Conservation (phyloP, 1,140 invertebrate genomes). For the Drosophila mauritiana region DNA sequence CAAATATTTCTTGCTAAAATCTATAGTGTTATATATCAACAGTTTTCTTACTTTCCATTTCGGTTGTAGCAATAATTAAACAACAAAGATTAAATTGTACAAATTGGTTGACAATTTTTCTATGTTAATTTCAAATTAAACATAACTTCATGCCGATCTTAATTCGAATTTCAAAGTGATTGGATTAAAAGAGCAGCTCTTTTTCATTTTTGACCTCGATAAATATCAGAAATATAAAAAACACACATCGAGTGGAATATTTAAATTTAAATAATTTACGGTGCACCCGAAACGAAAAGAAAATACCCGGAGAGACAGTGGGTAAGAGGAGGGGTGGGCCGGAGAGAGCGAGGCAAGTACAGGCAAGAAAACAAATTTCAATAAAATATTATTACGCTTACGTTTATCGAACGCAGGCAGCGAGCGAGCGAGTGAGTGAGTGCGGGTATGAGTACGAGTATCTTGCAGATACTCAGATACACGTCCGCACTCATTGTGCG, state of each 20-base stretch:
- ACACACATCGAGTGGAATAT: background rate
- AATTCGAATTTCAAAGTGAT: too few relatives aligned
- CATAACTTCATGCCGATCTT: too few relatives aligned
- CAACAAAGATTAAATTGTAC: too few relatives aligned
- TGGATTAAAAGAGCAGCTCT: too few relatives aligned
- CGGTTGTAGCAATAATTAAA: too few relatives aligned
- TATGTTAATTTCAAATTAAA: too few relatives aligned
- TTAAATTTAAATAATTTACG: background rate
- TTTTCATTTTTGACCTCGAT: too few relatives aligned
- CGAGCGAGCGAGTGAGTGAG: slow-evolving; percentile 22
- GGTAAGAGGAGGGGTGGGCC: background rate
- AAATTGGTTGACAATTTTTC: too few relatives aligned
- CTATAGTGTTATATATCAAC: too few relatives aligned
- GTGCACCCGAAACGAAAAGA: slow-evolving; percentile 32
- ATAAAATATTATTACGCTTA: slow-evolving; percentile 84
- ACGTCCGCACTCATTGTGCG: slow-evolving; percentile 50
- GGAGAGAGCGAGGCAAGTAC: slow-evolving; percentile 30
- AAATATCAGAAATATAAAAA: too few relatives aligned
- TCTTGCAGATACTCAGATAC: slow-evolving; percentile 72
- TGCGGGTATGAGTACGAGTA: slow-evolving; percentile 37
- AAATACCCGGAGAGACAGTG: slow-evolving; percentile 11
- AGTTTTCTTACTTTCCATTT: too few relatives aligned
- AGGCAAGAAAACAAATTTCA: slow-evolving; percentile 81
- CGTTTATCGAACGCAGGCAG: slow-evolving; percentile 68
- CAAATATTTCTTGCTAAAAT: too few relatives aligned